phyloP scores from a whole-genome alignment of 1,140 invertebrate species.

The Oryctes rhinoceros region DNA sequence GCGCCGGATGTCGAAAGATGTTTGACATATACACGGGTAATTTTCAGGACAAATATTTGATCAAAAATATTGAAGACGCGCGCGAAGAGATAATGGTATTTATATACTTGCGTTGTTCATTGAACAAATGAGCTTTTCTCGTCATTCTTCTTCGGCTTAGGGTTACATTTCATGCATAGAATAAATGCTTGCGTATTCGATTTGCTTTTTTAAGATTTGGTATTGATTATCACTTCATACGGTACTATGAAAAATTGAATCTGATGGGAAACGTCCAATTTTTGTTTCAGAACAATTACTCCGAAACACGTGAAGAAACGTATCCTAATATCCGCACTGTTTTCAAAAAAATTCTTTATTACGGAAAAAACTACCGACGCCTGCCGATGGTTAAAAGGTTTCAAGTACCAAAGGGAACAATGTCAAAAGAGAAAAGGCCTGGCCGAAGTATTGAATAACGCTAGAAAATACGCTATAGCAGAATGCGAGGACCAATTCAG shows the following conservation, averaged over 20 bases:
- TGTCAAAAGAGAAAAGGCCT: conserved; percentile 66
- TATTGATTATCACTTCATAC: no score
- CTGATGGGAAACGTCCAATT: neutral
- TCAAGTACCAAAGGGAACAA: conserved; percentile 68
- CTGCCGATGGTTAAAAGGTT: conserved; percentile 73
- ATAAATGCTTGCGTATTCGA: neutral
- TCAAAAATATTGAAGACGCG: neutral
- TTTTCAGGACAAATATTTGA: conserved; percentile 9
- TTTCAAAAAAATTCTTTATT: conserved; percentile 13
- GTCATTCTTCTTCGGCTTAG: neutral
- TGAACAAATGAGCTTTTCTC: neutral
- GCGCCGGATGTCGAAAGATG: conserved; percentile 1
- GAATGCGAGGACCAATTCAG: conserved; percentile 67
- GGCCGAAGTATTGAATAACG: conserved; percentile 62
- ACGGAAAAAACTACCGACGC: neutral
- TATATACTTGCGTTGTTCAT: neutral
- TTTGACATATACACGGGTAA: conserved; percentile 2
- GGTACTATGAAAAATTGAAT: neutral
- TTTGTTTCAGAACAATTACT: conserved; percentile 6
- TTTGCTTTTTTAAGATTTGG: neutral
- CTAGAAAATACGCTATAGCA: conserved; percentile 64
- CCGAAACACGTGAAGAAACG: conserved; percentile 10
- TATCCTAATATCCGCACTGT: conserved; percentile 4
- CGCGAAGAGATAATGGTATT: neutral
- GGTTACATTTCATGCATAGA: neutral